Percentiles rank a stretch among this genome's conserved stretches.
Evolutionary conservation across 2,797 vertebrate genomes (phyloP).

Genomic region (Orientallactaga sibirica): DNA sequence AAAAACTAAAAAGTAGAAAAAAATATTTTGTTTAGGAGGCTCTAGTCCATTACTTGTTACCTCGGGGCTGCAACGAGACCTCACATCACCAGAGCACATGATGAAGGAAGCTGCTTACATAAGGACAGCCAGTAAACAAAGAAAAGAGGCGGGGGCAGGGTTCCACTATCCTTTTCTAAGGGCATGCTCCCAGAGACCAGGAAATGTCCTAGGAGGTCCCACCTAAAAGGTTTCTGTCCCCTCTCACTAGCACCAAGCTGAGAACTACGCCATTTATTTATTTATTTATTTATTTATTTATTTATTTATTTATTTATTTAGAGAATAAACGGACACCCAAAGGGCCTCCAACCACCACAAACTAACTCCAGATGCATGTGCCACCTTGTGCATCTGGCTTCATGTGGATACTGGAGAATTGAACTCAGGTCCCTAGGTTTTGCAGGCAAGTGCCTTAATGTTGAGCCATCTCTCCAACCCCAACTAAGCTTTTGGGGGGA

Average conservation of each 20-base stretch:
- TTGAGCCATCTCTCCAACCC: no score
- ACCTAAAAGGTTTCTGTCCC: background rate
- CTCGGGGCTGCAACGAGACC: background rate
- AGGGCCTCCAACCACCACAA: no score
- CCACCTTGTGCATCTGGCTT: no score
- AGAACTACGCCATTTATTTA: background rate
- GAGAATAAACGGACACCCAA: no score
- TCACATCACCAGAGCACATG: background rate
- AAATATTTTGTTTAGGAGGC: background rate
- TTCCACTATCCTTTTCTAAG: background rate
- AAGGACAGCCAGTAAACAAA: background rate
- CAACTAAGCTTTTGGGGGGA: background rate
- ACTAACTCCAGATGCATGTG: no score
- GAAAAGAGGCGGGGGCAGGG: background rate
- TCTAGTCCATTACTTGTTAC: background rate
- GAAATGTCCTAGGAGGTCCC: background rate
- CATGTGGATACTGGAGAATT: no score
- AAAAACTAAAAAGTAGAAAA: conserved; percentile 1
- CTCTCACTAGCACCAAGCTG: background rate
- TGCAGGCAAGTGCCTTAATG: no score
- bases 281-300: no score
- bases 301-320: no score
- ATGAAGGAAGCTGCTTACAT: background rate
- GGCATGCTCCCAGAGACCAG: background rate
- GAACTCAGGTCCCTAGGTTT: no score